Conservation (phyloP, 2,888 invertebrate species). For the Oscheius sp. region DNA sequence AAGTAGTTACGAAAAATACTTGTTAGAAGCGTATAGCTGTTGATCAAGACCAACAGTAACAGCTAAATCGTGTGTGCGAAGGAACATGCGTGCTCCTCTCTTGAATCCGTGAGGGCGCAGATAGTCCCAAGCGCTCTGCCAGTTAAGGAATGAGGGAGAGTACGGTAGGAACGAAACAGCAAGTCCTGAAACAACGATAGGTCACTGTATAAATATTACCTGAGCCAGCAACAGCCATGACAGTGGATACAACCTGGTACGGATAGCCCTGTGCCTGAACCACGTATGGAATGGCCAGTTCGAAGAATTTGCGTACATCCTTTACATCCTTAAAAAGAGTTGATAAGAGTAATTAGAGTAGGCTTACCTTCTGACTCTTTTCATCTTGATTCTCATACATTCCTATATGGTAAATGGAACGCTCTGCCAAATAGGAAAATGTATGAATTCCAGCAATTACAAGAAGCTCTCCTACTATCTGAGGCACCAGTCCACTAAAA, state of each 20-base stretch:
- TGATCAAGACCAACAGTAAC: constrained; percentile 64
- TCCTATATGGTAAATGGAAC: constrained; percentile 43
- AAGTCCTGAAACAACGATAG: constrained; percentile 73
- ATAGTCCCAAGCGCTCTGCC: constrained; percentile 86
- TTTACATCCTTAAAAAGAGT: constrained; percentile 35
- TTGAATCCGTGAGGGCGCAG: constrained; percentile 72
- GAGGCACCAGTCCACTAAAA: constrained; percentile 83
- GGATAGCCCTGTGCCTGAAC: constrained; percentile 89
- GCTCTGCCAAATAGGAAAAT: constrained; percentile 72
- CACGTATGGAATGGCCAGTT: constrained; percentile 77
- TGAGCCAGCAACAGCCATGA: constrained; percentile 56
- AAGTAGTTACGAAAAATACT: constrained; percentile 57
- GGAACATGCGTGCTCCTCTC: constrained; percentile 63
- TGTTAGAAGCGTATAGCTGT: constrained; percentile 65
- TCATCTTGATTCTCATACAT: constrained; percentile 44
- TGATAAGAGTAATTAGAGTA: not conserved
- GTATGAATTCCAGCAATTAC: constrained; percentile 80
- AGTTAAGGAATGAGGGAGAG: constrained; percentile 83
- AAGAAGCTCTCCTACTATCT: constrained; percentile 84
- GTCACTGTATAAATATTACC: constrained; percentile 28
- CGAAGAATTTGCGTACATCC: constrained; percentile 50
- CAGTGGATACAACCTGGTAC: constrained; percentile 78
- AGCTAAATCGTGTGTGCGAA: constrained; percentile 66
- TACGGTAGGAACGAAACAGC: constrained; percentile 83
- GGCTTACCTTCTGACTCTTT: constrained; percentile 30